Conservation (phyloP, 1,140 invertebrate species). For the Penaeus indicus region DNA sequence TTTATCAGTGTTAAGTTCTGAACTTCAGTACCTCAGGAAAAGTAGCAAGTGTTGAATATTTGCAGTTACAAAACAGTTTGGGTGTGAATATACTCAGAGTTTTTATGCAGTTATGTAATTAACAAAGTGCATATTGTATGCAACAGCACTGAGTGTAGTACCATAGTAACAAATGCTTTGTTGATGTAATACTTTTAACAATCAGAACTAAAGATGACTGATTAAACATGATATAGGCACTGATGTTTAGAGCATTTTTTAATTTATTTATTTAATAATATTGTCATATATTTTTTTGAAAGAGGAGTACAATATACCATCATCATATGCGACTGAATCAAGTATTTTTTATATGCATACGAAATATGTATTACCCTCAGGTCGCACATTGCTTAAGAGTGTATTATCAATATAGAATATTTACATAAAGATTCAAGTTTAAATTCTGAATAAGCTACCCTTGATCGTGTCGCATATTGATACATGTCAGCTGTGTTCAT, state of each 20-base stretch:
- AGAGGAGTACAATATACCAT: slow-evolving; percentile 27
- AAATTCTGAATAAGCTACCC: background rate
- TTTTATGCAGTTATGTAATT: slow-evolving; percentile 33
- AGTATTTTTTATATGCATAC: background rate
- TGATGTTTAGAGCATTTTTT: background rate
- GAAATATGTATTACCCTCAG: background rate
- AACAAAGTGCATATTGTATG: slow-evolving; percentile 30
- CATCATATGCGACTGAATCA: slow-evolving; percentile 15
- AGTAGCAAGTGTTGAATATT: slow-evolving; percentile 42
- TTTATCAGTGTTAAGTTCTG: slow-evolving; percentile 35
- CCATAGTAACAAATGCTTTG: slow-evolving; percentile 32
- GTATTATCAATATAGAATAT: slow-evolving; percentile 4
- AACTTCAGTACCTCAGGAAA: slow-evolving; percentile 49
- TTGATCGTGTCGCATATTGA: slow-evolving; percentile 29
- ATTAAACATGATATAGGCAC: background rate
- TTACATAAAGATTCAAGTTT: slow-evolving; percentile 1
- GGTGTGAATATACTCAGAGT: slow-evolving; percentile 1
- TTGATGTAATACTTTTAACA: slow-evolving; percentile 26
- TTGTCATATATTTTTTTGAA: background rate
- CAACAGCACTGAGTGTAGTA: slow-evolving; percentile 31
- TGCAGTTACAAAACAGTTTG: slow-evolving; percentile 30
- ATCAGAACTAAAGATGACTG: background rate
- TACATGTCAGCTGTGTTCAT: slow-evolving; percentile 32
- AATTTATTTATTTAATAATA: too few species aligned
- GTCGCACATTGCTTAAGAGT: background rate